phyloP scores from a whole-genome alignment of 2,888 invertebrate genomes.

The Drosophila infuscata region DNA sequence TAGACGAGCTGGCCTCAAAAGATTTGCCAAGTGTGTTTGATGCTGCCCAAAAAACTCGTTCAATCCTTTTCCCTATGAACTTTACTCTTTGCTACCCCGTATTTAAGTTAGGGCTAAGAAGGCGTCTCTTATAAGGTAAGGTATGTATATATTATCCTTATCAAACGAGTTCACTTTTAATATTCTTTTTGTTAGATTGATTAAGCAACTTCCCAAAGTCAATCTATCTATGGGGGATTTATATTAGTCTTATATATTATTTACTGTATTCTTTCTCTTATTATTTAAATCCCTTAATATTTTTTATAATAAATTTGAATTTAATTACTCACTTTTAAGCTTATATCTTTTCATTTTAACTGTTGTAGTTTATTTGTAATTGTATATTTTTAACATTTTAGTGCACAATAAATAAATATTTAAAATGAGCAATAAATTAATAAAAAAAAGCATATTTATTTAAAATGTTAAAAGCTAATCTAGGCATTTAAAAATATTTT shows the following conservation, averaged over 20 bases:
- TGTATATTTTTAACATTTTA: no score
- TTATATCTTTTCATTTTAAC: no score
- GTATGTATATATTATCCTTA: neutral
- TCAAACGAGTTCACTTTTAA: neutral
- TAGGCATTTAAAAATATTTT: neutral
- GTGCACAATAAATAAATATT: no score
- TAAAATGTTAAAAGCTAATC: neutral
- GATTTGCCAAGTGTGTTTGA: conserved; percentile 62
- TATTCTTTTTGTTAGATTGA: neutral
- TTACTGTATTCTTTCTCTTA: neutral
- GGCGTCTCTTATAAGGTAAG: neutral
- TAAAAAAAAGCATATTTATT: no score
- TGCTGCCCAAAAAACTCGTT: conserved; percentile 50
- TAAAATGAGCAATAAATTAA: neutral
- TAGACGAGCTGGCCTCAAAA: conserved; percentile 64
- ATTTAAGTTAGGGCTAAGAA: neutral
- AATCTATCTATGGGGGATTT: neutral
- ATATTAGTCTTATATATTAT: neutral
- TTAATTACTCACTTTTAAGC: neutral
- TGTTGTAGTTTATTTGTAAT: neutral
- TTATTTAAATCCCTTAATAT: neutral
- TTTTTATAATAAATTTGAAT: neutral
- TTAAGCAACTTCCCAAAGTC: neutral
- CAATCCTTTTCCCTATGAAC: conserved; percentile 70
- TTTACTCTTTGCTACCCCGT: conserved; percentile 30